Evolutionary conservation across 2,888 invertebrate genomes (phyloP).

Genomic region (Pogonocherus hispidulus): DNA sequence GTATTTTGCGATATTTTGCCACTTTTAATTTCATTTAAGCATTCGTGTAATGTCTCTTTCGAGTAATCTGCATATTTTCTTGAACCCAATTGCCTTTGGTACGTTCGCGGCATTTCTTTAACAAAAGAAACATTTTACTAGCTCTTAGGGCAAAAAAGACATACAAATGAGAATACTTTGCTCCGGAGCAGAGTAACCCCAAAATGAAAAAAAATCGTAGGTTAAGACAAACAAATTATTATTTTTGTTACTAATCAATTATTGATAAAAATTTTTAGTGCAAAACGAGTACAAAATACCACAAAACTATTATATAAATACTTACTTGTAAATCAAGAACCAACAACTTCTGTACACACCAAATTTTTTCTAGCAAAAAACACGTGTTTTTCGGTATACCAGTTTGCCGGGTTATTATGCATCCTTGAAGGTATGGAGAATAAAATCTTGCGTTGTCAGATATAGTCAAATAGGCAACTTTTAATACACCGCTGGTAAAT

Average conservation of each 20-base stretch:
- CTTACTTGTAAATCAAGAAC: neutral
- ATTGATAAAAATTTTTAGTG: no score
- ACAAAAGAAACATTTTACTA: conserved; percentile 14
- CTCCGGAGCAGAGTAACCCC: conserved; percentile 9
- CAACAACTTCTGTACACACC: neutral
- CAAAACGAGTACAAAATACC: no score
- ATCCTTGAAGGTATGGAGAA: no score
- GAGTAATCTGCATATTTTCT: conserved; percentile 35
- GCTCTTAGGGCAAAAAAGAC: no score
- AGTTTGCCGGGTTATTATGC: no score
- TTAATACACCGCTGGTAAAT: neutral
- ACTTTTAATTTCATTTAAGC: conserved; percentile 32
- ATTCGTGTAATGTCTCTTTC: conserved; percentile 31
- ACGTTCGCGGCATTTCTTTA: conserved; percentile 31
- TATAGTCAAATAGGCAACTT: neutral
- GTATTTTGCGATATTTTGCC: conserved; percentile 32
- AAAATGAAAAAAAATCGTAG: no score
- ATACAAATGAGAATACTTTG: conserved; percentile 4
- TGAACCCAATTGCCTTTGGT: conserved; percentile 29
- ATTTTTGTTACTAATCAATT: no score
- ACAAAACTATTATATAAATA: neutral
- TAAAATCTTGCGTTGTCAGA: no score
- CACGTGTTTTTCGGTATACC: neutral
- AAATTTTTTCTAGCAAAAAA: neutral
- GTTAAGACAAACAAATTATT: no score